phyloP scores from a whole-genome alignment of 2,113 vertebrate species.

The Nesogale talazaci region DNA sequence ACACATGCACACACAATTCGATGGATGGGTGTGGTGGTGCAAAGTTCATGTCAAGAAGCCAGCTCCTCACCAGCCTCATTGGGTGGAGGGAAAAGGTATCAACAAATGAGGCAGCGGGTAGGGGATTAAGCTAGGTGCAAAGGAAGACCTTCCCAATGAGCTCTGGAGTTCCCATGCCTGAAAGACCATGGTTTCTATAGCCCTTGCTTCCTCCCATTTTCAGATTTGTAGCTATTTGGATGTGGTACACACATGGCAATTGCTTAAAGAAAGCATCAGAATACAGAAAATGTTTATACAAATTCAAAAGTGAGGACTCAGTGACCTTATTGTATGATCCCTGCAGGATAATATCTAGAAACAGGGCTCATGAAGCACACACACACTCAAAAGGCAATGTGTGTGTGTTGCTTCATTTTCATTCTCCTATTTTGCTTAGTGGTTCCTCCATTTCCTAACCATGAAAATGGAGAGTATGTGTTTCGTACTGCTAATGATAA shows the following conservation, averaged over 20 bases:
- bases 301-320: accelerated
- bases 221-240: accelerated
- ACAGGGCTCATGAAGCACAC: no score
- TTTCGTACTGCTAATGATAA: accelerated
- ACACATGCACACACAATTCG: not conserved
- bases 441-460: not conserved
- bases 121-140: no score
- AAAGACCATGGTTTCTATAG: accelerated
- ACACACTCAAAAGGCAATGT: no score
- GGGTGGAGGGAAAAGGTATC: accelerated
- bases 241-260: accelerated
- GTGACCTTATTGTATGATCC: not conserved
- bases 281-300: no score
- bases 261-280: not conserved
- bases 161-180: no score
- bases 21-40: accelerated
- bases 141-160: not conserved
- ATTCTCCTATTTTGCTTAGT: not conserved
- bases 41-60: no score
- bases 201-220: not conserved
- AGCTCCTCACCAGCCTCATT: accelerated
- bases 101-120: accelerated
- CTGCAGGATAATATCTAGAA: not conserved
- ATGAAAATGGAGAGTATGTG: no score
- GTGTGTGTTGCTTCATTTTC: no score